Percentiles rank a stretch among this genome's conserved stretches.
These are phyloP conservation scores for Drosophila ficusphila DNA, from an alignment of 1,140 invertebrate species.

Conservation along the genomic window DNA sequence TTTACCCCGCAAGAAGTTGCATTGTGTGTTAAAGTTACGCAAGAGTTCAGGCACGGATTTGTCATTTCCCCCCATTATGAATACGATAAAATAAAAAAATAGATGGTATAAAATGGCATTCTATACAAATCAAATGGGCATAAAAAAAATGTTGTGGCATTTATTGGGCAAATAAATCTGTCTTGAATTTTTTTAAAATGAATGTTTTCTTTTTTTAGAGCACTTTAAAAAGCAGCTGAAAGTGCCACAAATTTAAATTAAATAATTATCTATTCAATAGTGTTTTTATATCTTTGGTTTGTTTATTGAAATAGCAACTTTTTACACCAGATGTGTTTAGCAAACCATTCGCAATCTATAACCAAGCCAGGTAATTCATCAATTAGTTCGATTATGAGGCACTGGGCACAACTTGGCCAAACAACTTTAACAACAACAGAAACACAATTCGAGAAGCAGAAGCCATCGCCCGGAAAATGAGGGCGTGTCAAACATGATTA, in stretches of 20 bases:
- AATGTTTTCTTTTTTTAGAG: too few relatives aligned
- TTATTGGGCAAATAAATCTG: constrained; percentile 16
- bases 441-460: neutral
- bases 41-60: constrained; percentile 31
- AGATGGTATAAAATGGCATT: constrained; percentile 14
- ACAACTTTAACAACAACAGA: constrained; percentile 10
- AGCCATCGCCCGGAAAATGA: neutral
- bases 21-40: constrained; percentile 32
- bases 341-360: neutral
- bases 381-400: constrained; percentile 31
- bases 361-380: constrained; percentile 8
- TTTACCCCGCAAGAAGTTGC: constrained; percentile 23
- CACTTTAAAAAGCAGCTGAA: too few relatives aligned
- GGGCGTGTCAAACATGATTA: constrained; percentile 13
- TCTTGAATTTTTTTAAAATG: neutral
- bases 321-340: too few relatives aligned
- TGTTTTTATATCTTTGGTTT: too few relatives aligned
- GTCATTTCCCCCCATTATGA: constrained; percentile 30
- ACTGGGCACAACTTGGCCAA: neutral
- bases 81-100: too few relatives aligned
- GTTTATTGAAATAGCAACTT: too few relatives aligned
- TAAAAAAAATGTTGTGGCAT: neutral
- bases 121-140: constrained; percentile 3
- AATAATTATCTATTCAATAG: too few relatives aligned
- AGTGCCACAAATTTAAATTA: too few relatives aligned